phyloP scores from a whole-genome alignment of 2,888 invertebrate genomes.

The Ophion costatus region DNA sequence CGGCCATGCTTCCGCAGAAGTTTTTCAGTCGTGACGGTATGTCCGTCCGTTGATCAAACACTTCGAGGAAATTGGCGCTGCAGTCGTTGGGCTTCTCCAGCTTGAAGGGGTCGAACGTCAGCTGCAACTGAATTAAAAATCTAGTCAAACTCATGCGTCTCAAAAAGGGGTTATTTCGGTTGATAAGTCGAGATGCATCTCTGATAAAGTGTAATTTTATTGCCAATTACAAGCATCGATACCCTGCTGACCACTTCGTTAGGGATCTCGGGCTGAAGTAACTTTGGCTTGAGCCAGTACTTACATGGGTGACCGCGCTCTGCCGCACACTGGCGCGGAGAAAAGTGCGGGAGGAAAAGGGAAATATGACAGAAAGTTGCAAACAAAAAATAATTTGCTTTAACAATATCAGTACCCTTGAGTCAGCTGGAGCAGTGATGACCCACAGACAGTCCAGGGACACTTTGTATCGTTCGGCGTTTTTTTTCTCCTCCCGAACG shows the following conservation, averaged over 20 bases:
- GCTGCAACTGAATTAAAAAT: slow-evolving; percentile 86
- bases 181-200: neutral
- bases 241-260: too few species aligned
- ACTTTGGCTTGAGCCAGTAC: neutral
- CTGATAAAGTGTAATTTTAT: neutral
- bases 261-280: too few species aligned
- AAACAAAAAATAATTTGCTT: too few species aligned
- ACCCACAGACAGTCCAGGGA: slow-evolving; percentile 91
- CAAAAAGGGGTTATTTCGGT: neutral
- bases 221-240: neutral
- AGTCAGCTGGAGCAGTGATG: slow-evolving; percentile 86
- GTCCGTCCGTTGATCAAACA: slow-evolving; percentile 87
- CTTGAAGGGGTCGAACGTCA: slow-evolving; percentile 87
- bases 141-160: slow-evolving; percentile 21
- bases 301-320: neutral
- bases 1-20: slow-evolving; percentile 95
- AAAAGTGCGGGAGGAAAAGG: neutral
- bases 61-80: slow-evolving; percentile 90
- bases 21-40: slow-evolving; percentile 87
- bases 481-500: slow-evolving; percentile 85
- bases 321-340: too few species aligned
- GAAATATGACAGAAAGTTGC: neutral
- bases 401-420: slow-evolving; percentile 85
- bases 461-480: slow-evolving; percentile 85
- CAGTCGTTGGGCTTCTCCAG: slow-evolving; percentile 91